Base-by-base conservation (phyloP, 2,888 invertebrate genomes). In the Marronus borbonicus region DNA sequence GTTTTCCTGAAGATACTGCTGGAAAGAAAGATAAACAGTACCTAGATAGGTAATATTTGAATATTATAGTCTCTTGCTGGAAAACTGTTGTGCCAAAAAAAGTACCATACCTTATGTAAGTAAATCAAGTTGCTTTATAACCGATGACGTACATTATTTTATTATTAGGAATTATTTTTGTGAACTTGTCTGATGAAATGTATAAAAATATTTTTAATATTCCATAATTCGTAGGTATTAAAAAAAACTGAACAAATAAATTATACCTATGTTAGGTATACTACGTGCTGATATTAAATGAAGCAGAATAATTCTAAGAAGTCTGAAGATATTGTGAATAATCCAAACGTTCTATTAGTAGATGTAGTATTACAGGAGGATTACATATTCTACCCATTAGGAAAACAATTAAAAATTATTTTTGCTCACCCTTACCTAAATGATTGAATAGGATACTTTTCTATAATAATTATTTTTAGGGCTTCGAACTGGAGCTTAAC, bases 161-260 rank as follows among this genome's bases (percentile, higher is more conserved):
- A 39, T 68, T 68, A 68, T 76, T 68, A 55, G 68, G 39, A 31
- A 58, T 68, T 68, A 68, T 68, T 66, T 75, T 75, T 75, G 74
- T 68, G 76, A 79, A 72, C 50, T 76, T 76, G 74, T 65, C 75
- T 75, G 44, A 39, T 8, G 39, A 80, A 77, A 80, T 82, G 80
- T 80, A 81, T 80, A 81, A 80, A 82, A 80, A 80, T 82, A 82
- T 81, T 82, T 81, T 82, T 82, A 81, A 81, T 82, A 82, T 80
- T 81, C 80, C 65, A 72, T 80, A 81, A 80, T 78, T 78, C 74
- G 78, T 81, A 81, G 66, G 60, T 70, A 69, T 52, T 70, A n/a
- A 20, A 49, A 28, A 28, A 68, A 55, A 55, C 55, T 70, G 55
- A 58, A 60, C 44, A 74, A 62, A 74, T 62, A 76, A 58, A 66